Base-by-base conservation (phyloP, 1,140 invertebrate species). In the Hormaphis cornu region DNA sequence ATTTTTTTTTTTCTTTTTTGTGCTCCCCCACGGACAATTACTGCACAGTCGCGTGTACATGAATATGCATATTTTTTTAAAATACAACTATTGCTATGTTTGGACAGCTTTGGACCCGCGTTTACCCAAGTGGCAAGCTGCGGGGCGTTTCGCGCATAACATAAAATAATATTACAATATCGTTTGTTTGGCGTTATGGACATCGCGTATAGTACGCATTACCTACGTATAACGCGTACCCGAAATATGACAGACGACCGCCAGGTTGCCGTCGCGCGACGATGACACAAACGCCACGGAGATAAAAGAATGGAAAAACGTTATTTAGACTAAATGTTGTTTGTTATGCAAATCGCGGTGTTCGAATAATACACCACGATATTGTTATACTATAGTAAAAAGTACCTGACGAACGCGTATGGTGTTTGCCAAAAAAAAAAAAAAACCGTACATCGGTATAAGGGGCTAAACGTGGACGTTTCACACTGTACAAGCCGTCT, bases 361-460 rank as follows among this genome's bases (percentile, higher is more conserved):
- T 58, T 58, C 20, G 14, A n/a, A 8, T 40, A 26, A n/a, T n/a
- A n/a, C n/a, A n/a, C 7, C 54, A 40, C 14, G 7, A 24, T 37
- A 37, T 37, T 24, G 24, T 58, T 58, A 37, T 16, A 35, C 33
- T 58, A n/a, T n/a, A n/a, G n/a, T n/a, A n/a, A n/a, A n/a, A n/a
- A n/a, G n/a, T n/a, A 20, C 33, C 33, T 58, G 22, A 35, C 37
- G 18, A 35, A 58, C 54, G 40, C 54, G n/a, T n/a, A n/a, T n/a
- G 54, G 33, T 58, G 54, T 40, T 58, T 58, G 54, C 54, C 22
- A 40, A 58, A 58, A 58, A 58, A 33, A 58, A 58, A 58, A 58
- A 35, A 37, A 37, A 33, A 0, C 9, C 4, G 12, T 12, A 3
- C 14, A 26, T 26, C n/a, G 28, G 0, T 5, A n/a, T 33, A 24